Conservation (phyloP, 2,113 vertebrate species). For the Gracilinanus agilis region DNA sequence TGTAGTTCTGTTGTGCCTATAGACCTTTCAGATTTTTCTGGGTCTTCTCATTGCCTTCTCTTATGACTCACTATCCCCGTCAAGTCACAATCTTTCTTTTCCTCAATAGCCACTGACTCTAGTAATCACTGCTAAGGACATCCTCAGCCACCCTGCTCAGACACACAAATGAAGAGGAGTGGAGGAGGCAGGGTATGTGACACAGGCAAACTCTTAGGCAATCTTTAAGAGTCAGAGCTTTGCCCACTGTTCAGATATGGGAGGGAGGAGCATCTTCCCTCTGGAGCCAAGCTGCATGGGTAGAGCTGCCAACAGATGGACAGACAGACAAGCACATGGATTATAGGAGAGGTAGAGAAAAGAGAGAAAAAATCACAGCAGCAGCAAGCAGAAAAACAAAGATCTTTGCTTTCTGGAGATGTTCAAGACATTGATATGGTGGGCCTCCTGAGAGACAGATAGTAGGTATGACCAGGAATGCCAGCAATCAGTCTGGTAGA, state of each 20-base stretch:
- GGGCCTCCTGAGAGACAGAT: background rate
- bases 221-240: background rate
- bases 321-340: constrained; percentile 4
- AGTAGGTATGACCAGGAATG: background rate
- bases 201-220: background rate
- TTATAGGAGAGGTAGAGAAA: constrained; percentile 23
- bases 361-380: constrained; percentile 27
- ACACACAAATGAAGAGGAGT: background rate
- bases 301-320: constrained; percentile 12
- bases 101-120: background rate
- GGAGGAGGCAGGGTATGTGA: background rate
- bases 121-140: background rate
- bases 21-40: background rate
- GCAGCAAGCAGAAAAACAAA: constrained; percentile 37
- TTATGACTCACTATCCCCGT: background rate
- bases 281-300: constrained; percentile 60
- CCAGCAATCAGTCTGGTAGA: background rate
- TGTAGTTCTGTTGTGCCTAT: background rate
- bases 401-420: constrained; percentile 74
- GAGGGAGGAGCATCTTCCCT: constrained; percentile 21
- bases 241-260: background rate
- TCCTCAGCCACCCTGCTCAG: background rate
- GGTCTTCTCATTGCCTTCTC: background rate
- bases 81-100: background rate
- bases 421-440: background rate